Conservation (phyloP, 2,113 vertebrate genomes). For the Laticauda laticaudata region DNA sequence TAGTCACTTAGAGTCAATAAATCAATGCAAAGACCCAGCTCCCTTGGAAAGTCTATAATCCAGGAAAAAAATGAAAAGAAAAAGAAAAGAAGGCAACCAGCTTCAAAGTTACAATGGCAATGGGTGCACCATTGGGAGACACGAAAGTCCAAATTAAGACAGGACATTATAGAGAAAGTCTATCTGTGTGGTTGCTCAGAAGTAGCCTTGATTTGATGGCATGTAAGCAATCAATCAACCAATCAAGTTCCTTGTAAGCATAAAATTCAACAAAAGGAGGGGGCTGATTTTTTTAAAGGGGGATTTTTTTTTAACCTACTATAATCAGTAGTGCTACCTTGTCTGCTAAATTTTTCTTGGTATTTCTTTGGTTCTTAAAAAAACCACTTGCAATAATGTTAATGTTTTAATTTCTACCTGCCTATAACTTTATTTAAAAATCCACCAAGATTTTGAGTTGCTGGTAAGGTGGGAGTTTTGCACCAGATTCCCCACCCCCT, state of each 20-base stretch:
- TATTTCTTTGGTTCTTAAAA: not conserved
- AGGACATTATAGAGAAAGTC: not conserved
- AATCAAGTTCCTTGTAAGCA: not conserved
- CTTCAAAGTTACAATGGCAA: not conserved
- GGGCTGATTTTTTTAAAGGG: not conserved
- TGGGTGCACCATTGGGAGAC: not conserved
- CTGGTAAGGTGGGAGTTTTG: not conserved
- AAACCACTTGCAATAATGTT: not conserved
- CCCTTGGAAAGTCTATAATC: not conserved
- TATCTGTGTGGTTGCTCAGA: not conserved
- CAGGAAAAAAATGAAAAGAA: not conserved
- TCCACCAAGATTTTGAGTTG: not conserved
- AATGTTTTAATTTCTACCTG: not conserved
- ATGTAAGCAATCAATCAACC: not conserved
- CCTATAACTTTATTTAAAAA: not conserved
- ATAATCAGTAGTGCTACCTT: not conserved
- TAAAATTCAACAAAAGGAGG: not conserved
- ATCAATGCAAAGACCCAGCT: not conserved
- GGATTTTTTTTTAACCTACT: not conserved
- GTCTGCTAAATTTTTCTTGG: not conserved
- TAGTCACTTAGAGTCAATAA: not conserved
- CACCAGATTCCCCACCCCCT: not conserved
- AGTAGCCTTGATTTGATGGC: not conserved
- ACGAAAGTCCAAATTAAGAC: not conserved
- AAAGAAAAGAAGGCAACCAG: not conserved